Conservation (phyloP, 2,113 vertebrate genomes). For the Pluvianellus socialis region DNA sequence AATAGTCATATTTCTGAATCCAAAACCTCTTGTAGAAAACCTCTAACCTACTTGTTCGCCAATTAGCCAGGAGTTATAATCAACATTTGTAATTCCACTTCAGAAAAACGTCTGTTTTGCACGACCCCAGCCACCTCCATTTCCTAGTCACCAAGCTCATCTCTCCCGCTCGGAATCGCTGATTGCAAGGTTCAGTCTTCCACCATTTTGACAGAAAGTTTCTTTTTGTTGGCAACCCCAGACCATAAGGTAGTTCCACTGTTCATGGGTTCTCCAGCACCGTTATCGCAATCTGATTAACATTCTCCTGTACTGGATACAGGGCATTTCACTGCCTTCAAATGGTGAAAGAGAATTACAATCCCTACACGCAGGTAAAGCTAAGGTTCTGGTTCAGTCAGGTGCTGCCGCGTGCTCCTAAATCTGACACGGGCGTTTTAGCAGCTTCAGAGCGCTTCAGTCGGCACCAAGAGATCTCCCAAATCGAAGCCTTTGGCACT, state of each 20-base stretch:
- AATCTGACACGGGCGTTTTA: background rate
- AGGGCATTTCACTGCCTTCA: background rate
- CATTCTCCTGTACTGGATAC: background rate
- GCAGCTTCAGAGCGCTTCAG: background rate
- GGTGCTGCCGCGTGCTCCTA: background rate
- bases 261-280: background rate
- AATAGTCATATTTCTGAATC: background rate
- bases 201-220: background rate
- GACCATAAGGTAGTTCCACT: background rate
- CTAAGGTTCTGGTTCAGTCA: background rate
- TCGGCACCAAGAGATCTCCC: background rate
- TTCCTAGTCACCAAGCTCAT: background rate
- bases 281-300: background rate
- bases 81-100: background rate
- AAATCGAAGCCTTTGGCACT: background rate
- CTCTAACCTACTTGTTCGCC: background rate
- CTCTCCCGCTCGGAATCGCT: accelerated
- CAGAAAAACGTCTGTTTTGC: background rate
- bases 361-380: accelerated
- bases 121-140: background rate
- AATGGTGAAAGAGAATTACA: background rate
- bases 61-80: background rate
- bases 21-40: background rate
- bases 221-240: accelerated
- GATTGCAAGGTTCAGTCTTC: background rate